Evolutionary conservation across 2,113 vertebrate genomes (phyloP).

Genomic region (Elephas maximus): DNA sequence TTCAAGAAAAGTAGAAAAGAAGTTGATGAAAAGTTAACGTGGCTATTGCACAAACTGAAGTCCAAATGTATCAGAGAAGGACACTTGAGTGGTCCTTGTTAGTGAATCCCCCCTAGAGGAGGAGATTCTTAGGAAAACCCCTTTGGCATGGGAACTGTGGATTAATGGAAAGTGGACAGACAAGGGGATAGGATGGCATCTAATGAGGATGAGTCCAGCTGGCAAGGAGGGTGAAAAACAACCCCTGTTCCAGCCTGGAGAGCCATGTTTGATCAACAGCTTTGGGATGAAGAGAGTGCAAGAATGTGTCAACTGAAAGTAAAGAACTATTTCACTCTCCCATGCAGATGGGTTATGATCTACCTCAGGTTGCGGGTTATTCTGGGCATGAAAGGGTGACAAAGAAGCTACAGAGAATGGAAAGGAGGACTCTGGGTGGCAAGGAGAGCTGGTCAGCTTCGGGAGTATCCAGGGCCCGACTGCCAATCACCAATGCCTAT

Average conservation of each 20-base stretch:
- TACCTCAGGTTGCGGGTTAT: not conserved
- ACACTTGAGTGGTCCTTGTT: not conserved
- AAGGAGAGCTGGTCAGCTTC: fast-evolving
- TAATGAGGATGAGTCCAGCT: not conserved
- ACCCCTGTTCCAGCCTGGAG: not conserved
- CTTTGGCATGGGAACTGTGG: not conserved
- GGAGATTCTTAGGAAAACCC: not conserved
- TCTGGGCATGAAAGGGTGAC: not conserved
- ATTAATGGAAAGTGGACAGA: not conserved
- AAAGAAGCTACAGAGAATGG: not conserved
- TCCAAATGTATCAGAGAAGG: not conserved
- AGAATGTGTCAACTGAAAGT: fast-evolving
- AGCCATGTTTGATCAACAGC: not conserved
- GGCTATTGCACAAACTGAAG: not conserved
- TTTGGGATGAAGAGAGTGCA: not conserved
- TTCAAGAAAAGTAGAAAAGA: not conserved
- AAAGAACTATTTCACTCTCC: not conserved
- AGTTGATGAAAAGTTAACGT: not conserved
- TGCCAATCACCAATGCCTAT: fast-evolving
- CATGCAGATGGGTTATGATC: not conserved
- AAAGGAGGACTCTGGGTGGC: too few species aligned
- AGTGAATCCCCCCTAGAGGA: not conserved
- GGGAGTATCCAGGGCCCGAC: not conserved
- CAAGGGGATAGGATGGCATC: not conserved
- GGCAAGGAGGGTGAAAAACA: not conserved